These are phyloP conservation scores for Limnephilus auricula DNA, from an alignment of 2,888 invertebrate genomes.

Conservation along the genomic window DNA sequence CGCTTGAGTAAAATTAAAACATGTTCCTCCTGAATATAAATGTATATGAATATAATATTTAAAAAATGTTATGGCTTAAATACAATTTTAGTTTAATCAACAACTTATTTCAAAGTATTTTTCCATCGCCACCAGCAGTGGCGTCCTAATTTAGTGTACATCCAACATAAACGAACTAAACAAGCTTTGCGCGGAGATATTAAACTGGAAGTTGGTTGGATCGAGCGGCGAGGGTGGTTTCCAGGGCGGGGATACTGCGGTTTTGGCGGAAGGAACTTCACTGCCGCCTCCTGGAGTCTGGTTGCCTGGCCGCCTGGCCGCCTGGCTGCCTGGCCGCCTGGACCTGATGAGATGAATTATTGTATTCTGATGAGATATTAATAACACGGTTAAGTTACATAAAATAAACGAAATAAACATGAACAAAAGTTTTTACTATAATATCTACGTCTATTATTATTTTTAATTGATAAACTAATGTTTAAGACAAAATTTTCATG, in stretches of 20 bases:
- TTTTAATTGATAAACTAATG: no score
- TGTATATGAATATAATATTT: no score
- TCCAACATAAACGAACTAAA: background rate
- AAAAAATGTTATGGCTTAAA: background rate
- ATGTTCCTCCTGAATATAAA: no score
- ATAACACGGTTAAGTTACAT: background rate
- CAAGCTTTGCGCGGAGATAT: conserved; percentile 24
- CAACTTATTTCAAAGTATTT: background rate
- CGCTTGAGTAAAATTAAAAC: no score
- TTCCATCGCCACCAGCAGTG: background rate
- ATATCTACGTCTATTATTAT: no score
- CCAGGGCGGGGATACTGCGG: conserved; percentile 37
- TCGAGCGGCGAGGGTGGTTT: background rate
- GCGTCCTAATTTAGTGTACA: background rate
- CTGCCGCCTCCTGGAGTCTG: background rate
- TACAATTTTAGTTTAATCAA: background rate
- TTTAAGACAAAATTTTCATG: no score
- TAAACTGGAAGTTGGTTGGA: conserved; percentile 31
- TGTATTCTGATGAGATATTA: background rate
- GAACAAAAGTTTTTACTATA: no score
- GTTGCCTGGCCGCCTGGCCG: background rate
- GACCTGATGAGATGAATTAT: conserved; percentile 26
- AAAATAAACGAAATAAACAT: background rate
- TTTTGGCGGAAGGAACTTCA: background rate
- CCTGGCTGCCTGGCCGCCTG: background rate